These are phyloP conservation scores for Oryctes rhinoceros DNA, from an alignment of 1,140 invertebrate genomes.

Conservation along the genomic window DNA sequence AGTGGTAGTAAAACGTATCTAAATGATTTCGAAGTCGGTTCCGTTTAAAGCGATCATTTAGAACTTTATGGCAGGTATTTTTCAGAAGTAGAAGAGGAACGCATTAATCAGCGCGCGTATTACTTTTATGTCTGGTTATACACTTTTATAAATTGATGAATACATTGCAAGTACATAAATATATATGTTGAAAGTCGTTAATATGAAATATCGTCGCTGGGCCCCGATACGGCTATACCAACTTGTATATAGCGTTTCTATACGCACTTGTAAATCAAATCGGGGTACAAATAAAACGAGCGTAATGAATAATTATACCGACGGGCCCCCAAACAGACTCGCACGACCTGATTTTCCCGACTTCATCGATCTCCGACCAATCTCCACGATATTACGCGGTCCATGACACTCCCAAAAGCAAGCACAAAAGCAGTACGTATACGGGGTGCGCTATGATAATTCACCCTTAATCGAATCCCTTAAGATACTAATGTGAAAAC, in stretches of 20 bases:
- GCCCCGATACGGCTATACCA: background rate
- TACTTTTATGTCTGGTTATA: conserved; percentile 16
- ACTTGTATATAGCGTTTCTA: background rate
- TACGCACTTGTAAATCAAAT: conserved; percentile 36
- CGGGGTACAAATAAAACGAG: conserved; percentile 30
- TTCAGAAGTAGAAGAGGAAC: conserved; percentile 23
- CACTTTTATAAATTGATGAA: conserved; percentile 33
- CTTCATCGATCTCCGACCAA: conserved; percentile 27
- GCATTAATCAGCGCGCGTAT: conserved; percentile 22
- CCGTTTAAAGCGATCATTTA: conserved; percentile 11
- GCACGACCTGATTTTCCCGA: conserved; percentile 34
- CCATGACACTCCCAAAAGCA: background rate
- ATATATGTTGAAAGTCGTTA: conserved; percentile 36
- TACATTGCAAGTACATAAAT: conserved; percentile 37
- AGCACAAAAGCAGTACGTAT: too few relatives aligned
- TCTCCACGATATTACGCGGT: conserved; percentile 18
- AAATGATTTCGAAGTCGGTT: background rate
- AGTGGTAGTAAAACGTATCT: background rate
- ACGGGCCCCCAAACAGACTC: conserved; percentile 18
- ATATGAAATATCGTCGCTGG: conserved; percentile 29
- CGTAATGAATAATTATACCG: conserved; percentile 30
- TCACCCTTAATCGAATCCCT: too few relatives aligned
- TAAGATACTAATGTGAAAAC: too few relatives aligned
- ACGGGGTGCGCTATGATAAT: too few relatives aligned
- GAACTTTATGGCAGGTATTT: conserved; percentile 17